Evolutionary conservation across 2,888 invertebrate genomes (phyloP).

Genomic region (Lysandra coridon): DNA sequence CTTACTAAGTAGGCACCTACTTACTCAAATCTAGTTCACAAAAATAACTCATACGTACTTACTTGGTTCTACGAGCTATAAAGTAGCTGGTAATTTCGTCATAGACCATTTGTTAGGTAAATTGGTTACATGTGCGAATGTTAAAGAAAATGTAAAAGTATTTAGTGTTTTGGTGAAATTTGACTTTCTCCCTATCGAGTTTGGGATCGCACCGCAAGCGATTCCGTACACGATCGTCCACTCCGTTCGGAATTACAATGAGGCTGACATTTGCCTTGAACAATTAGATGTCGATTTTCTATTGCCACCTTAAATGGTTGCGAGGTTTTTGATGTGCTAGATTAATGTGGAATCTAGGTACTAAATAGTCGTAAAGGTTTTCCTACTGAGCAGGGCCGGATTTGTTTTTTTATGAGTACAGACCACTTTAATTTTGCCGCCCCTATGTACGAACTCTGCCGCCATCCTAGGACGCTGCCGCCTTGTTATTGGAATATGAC

Average conservation of each 20-base stretch:
- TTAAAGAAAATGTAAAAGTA: conserved; percentile 30
- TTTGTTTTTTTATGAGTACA: too few species aligned
- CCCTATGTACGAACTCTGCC: too few species aligned
- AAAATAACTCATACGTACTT: neutral
- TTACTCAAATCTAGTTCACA: too few species aligned
- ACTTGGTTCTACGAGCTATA: neutral
- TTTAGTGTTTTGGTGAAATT: conserved; percentile 57
- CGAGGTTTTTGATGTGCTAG: neutral
- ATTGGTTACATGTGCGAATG: conserved; percentile 22
- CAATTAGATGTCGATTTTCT: conserved; percentile 37
- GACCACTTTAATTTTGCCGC: too few species aligned
- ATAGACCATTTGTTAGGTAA: conserved; percentile 19
- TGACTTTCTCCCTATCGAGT: conserved; percentile 65
- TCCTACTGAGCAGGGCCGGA: too few species aligned
- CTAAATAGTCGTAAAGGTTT: neutral
- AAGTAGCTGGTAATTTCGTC: conserved; percentile 2
- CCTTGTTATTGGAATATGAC: too few species aligned
- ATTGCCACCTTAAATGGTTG: conserved; percentile 22
- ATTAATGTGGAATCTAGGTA: neutral
- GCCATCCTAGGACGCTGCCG: too few species aligned
- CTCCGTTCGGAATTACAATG: conserved; percentile 61
- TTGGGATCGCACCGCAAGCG: conserved; percentile 55
- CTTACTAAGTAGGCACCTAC: too few species aligned
- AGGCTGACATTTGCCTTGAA: conserved; percentile 35
- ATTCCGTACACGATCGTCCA: conserved; percentile 59